These are phyloP conservation scores for Synergus gifuensis DNA, from an alignment of 2,888 invertebrate species.

Conservation along the genomic window DNA sequence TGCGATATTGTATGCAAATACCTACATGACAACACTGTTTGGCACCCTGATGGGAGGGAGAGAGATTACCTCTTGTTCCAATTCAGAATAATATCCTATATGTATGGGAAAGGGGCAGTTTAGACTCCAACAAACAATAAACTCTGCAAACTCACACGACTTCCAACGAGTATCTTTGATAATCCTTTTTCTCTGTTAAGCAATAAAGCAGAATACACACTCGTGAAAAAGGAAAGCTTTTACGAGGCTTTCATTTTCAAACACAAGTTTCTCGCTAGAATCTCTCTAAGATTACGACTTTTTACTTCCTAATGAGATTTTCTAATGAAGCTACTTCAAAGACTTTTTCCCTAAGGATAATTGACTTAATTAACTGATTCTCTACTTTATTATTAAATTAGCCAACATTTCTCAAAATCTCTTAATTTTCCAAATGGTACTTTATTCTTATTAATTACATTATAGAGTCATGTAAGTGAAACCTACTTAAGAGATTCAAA, in stretches of 20 bases:
- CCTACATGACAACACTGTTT: conserved; percentile 23
- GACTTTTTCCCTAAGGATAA: too few species aligned
- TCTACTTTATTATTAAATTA: too few species aligned
- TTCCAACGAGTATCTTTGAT: not conserved
- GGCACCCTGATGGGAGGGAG: conserved; percentile 25
- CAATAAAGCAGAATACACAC: not conserved
- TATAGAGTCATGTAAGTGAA: not conserved
- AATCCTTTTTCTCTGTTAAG: not conserved
- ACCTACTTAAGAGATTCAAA: not conserved
- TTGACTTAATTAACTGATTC: too few species aligned
- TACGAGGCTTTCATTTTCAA: not conserved
- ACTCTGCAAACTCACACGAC: conserved; percentile 1
- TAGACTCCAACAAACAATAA: conserved; percentile 26
- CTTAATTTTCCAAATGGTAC: too few species aligned
- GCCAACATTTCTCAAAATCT: too few species aligned
- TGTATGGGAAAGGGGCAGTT: not conserved
- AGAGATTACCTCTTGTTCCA: conserved; percentile 41
- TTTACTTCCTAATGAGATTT: not conserved
- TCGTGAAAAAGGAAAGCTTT: not conserved
- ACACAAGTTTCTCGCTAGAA: not conserved
- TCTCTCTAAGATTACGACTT: not conserved
- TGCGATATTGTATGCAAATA: conserved; percentile 34
- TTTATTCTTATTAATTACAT: too few species aligned
- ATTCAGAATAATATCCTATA: conserved; percentile 21
- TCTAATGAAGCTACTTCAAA: not conserved